A percentile compares a stretch with the other conserved stretches of the same genome.
These are phyloP conservation scores for Goniozus legneri DNA, from an alignment of 1,140 invertebrate species.

Conservation along the genomic window DNA sequence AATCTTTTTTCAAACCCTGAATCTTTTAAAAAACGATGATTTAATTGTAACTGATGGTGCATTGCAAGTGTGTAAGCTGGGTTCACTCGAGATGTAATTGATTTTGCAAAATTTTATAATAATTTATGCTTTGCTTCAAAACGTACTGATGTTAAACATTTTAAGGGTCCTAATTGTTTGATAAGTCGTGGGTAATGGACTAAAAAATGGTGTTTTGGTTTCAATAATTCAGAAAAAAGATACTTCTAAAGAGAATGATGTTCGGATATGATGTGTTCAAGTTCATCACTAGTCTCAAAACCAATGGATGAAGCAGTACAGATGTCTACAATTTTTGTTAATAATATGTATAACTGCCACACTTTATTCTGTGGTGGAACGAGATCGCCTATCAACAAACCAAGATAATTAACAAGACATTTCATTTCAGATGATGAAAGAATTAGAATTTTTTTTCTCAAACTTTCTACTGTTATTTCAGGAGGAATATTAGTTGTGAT, in stretches of 20 bases:
- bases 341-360: conserved; percentile 12
- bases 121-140: too few relatives aligned
- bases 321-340: conserved; percentile 7
- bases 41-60: too few relatives aligned
- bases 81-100: too few relatives aligned
- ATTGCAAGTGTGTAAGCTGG: too few relatives aligned
- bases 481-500: conserved; percentile 2
- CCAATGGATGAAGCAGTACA: background rate
- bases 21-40: too few relatives aligned
- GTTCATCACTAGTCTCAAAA: background rate
- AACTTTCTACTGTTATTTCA: background rate
- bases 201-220: conserved; percentile 9
- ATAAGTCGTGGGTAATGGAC: conserved; percentile 7
- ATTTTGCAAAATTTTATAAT: too few relatives aligned
- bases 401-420: conserved; percentile 10
- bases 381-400: conserved; percentile 6
- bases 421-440: conserved; percentile 14
- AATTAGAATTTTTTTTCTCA: conserved; percentile 7
- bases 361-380: conserved; percentile 3
- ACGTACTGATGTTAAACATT: background rate
- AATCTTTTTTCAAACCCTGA: too few relatives aligned
- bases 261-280: conserved; percentile 1
- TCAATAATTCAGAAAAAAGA: conserved; percentile 3
- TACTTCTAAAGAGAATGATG: conserved; percentile 7
- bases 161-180: conserved; percentile 3